Evolutionary conservation across 2,113 vertebrate genomes (phyloP), one percentile per base, ranked within the genome.

Genomic region (Ptilonorhynchus violaceus): DNA sequence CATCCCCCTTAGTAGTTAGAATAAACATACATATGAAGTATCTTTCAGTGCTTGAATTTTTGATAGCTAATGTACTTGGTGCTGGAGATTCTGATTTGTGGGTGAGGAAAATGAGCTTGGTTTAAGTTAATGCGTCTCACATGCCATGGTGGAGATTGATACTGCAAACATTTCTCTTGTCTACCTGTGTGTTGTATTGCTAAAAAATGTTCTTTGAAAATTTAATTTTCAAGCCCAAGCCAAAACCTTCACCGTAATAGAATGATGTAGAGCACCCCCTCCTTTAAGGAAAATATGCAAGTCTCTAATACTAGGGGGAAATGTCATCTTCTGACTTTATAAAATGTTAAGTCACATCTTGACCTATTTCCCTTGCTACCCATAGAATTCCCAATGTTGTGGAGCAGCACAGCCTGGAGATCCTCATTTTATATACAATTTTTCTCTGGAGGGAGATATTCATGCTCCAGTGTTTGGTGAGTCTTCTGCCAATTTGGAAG

Each of bases 181-280:
- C 24, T 59, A 20, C 11, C 6, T 72, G 44, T 50, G 13, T 6
- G 4, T 13, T 64, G 7, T 13, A 33, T 44, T 44, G 52, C 9
- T 74, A 31, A 14, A 84, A 66, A 85, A 28, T 21, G 1, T 67
- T 72, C 12, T 79, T 75, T 68, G 11, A 63, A 82, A 47, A 24
- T 47, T 33, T 30, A 25, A n/a, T 82, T 93, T 85, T n/a, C 23
- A 75, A 60, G 50, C 5, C 27, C 77, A 46, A 70, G 17, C 9
- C 19, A 53, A 89, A 96, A 49, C 3, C 13, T 81, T 89, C 35
- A 70, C 2, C 74, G 7, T 10, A 89, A 17, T 44, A 44, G n/a
- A 77, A 77, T 0, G 0, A 53, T 16, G 6, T 13, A 66, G 19
- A 15, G 8, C 10, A 86, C 11, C 4, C 3, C 18, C 73, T 64